Base-by-base conservation (phyloP, 2,888 invertebrate species). In the Tipula confusa region DNA sequence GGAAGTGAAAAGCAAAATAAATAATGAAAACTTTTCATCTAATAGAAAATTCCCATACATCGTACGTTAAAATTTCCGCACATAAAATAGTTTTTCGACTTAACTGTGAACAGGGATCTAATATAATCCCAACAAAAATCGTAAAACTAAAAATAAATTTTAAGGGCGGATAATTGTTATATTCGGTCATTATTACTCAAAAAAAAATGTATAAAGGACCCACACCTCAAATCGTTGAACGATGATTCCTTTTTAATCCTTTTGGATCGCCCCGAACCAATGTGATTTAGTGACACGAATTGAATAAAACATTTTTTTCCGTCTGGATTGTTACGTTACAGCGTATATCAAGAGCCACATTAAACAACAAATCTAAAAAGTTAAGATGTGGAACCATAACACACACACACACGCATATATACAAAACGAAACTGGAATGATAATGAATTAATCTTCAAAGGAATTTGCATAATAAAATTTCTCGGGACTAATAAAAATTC, bases 401-500 rank as follows among this genome's bases (percentile, higher is more conserved):
- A 64, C 9, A 64, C n/a, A n/a, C n/a, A n/a, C n/a, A n/a, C n/a
- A n/a, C n/a, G n/a, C n/a, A n/a, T n/a, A n/a, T n/a, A n/a, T 24
- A 64, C 18, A 64, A 64, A 64, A 64, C 18, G 9, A 64, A 64
- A 64, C 6, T 24, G 64, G 64, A 64, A 64, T 64, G 64, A 64
- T 64, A 64, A 64, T 64, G 64, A 64, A 64, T 64, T 64, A 64
- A 64, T 64, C 24, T 64, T 64, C 24, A 24, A 64, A 64, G 64
- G 64, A 64, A 64, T 64, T 64, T 64, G 64, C 64, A 64, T 64
- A 64, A 64, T 64, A 64, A 64, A 43, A 64, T 18, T 64, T 64
- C 64, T 64, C 64, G 64, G 64, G 64, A 64, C 64, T 64, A 64
- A 64, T 64, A 64, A 64, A 64, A 64, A 64, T 64, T 64, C 64